A percentile compares a stretch with the other conserved stretches of the same genome.
These are phyloP conservation scores for Notolepis coatsorum DNA, from an alignment of 2,797 vertebrate genomes.

Conservation along the genomic window DNA sequence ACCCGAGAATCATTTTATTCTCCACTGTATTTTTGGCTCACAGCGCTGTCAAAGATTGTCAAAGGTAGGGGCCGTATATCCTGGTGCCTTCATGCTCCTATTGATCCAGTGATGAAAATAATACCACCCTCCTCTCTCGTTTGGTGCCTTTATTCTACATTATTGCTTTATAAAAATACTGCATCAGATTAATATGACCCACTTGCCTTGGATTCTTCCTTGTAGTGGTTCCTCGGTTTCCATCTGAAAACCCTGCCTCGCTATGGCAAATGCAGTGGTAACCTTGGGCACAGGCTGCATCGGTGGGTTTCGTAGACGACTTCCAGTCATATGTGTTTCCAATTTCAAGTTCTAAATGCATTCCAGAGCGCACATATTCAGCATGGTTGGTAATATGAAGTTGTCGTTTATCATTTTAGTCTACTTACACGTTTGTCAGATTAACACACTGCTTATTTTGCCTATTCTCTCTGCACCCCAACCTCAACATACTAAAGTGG, in stretches of 20 bases:
- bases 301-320: too few species aligned
- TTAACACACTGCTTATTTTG: too few species aligned
- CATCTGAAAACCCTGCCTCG: neutral
- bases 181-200: neutral
- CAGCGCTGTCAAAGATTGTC: constrained; percentile 18
- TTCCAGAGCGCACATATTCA: too few species aligned
- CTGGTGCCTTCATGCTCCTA: constrained; percentile 15
- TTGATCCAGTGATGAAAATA: constrained; percentile 21
- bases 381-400: too few species aligned
- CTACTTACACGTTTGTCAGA: too few species aligned
- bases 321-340: too few species aligned
- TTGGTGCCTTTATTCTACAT: constrained; percentile 1
- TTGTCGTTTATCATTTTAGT: too few species aligned
- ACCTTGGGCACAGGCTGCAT: too few species aligned
- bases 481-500: too few species aligned
- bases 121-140: neutral
- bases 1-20: constrained; percentile 19
- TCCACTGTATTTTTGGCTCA: constrained; percentile 17
- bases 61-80: constrained; percentile 5
- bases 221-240: neutral
- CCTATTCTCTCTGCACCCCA: too few species aligned
- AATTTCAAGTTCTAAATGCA: too few species aligned
- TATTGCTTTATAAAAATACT: neutral
- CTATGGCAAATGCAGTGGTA: too few species aligned
- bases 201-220: neutral